Percentiles rank a stretch among this genome's conserved stretches.
Conservation (phyloP, 2,888 invertebrate species). For the Tipula unca region DNA sequence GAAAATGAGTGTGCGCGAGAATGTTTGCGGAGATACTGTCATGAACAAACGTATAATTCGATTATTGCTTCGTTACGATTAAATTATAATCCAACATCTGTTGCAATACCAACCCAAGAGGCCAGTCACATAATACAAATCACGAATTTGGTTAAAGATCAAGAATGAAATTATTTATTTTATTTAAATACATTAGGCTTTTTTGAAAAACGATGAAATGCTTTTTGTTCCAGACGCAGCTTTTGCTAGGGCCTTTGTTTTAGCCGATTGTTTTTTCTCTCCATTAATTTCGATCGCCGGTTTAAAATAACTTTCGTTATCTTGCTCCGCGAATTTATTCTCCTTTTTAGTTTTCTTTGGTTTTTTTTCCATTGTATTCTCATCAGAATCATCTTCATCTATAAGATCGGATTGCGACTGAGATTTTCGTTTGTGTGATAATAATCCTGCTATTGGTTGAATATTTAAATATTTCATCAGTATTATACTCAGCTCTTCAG, state of each 20-base stretch:
- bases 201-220: conserved; percentile 71
- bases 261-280: conserved; percentile 49
- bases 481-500: conserved; percentile 55
- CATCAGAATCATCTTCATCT: not conserved
- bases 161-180: not conserved
- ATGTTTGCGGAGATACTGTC: not conserved
- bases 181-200: conserved; percentile 32
- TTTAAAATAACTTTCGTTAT: not conserved
- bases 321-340: not conserved
- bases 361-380: conserved; percentile 36
- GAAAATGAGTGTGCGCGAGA: not conserved
- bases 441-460: conserved; percentile 29
- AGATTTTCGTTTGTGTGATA: conserved; percentile 47
- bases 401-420: conserved; percentile 29
- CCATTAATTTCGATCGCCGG: not conserved
- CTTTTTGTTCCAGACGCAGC: conserved; percentile 72
- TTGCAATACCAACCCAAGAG: not conserved
- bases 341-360: conserved; percentile 21
- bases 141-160: not conserved
- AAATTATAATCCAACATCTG: not conserved
- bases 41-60: not conserved
- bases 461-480: conserved; percentile 57
- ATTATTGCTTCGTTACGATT: conserved; percentile 1
- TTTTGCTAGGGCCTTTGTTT: conserved; percentile 67
- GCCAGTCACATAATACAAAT: not conserved